Evolutionary conservation across 2,888 invertebrate species (phyloP).

Genomic region (Invenusta paracnida): DNA sequence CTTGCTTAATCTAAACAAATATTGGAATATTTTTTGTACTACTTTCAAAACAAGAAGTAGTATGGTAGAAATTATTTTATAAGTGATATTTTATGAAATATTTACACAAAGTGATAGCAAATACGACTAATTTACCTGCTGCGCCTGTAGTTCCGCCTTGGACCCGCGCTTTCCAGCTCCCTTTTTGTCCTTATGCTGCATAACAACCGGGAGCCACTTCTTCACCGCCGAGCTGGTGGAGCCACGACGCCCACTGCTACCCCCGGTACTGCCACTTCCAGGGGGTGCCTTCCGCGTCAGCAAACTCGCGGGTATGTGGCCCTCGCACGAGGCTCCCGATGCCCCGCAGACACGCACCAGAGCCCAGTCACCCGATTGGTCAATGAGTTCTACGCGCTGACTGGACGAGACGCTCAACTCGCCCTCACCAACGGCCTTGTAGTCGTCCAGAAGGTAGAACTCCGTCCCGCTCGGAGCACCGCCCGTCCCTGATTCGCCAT

Average conservation of each 20-base stretch:
- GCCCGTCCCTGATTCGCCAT: background rate
- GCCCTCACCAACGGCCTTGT: background rate
- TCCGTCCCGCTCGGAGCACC: background rate
- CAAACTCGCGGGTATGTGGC: background rate
- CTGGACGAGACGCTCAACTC: slow-evolving; percentile 1
- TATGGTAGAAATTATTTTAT: too few relatives aligned
- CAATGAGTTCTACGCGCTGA: slow-evolving; percentile 25
- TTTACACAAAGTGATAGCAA: too few relatives aligned
- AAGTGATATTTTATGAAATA: too few relatives aligned
- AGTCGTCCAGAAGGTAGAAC: slow-evolving; percentile 32
- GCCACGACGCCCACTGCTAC: background rate
- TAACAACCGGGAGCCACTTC: slow-evolving; percentile 7
- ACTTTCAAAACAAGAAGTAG: too few relatives aligned
- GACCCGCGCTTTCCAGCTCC: slow-evolving; percentile 12
- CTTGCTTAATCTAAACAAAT: background rate
- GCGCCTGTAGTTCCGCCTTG: slow-evolving; percentile 32
- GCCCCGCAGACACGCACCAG: background rate
- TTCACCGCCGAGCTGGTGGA: slow-evolving; percentile 15
- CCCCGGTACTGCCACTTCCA: background rate
- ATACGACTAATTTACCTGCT: too few relatives aligned
- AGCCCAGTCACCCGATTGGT: slow-evolving; percentile 33
- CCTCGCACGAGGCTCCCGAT: background rate
- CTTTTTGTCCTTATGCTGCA: background rate
- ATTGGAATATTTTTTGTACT: too few relatives aligned
- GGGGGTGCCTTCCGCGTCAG: background rate